These are phyloP conservation scores for Oligia fasciuncula DNA, from an alignment of 2,888 invertebrate species.

Conservation along the genomic window DNA sequence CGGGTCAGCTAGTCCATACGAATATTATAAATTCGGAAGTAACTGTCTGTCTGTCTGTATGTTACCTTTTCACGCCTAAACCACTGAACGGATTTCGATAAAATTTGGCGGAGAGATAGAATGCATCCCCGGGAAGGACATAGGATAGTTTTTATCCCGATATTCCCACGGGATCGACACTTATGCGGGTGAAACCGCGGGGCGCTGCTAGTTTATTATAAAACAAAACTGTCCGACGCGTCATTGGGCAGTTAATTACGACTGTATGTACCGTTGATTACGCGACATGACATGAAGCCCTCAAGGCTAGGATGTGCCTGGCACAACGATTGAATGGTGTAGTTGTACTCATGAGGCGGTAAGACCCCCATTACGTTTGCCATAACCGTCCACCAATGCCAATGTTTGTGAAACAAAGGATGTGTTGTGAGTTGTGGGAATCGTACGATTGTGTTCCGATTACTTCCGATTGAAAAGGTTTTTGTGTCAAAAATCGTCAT, in stretches of 20 bases:
- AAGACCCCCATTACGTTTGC: slow-evolving; percentile 75
- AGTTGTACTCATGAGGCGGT: slow-evolving; percentile 63
- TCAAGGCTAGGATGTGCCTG: slow-evolving; percentile 67
- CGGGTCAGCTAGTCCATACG: no score
- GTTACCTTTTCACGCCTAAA: no score
- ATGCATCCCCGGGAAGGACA: no score
- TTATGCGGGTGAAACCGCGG: no score
- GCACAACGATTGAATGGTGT: slow-evolving; percentile 65
- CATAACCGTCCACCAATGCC: slow-evolving; percentile 78
- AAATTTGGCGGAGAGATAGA: no score
- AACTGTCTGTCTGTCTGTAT: no score
- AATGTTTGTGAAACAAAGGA: slow-evolving; percentile 70
- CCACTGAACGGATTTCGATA: no score
- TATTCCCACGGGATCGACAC: no score
- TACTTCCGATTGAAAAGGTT: slow-evolving; percentile 38
- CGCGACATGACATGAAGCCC: slow-evolving; percentile 41
- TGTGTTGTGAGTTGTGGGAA: slow-evolving; percentile 61
- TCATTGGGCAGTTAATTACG: slow-evolving; percentile 55
- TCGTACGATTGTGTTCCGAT: slow-evolving; percentile 40
- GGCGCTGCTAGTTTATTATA: slow-evolving; percentile 13
- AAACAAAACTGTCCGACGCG: slow-evolving; percentile 23
- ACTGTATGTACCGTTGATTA: slow-evolving; percentile 43
- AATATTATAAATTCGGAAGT: no score
- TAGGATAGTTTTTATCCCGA: no score
- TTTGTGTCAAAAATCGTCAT: slow-evolving; percentile 22